Base-by-base conservation (phyloP, 1,140 invertebrate genomes). In the Trinorchestia longiramus region DNA sequence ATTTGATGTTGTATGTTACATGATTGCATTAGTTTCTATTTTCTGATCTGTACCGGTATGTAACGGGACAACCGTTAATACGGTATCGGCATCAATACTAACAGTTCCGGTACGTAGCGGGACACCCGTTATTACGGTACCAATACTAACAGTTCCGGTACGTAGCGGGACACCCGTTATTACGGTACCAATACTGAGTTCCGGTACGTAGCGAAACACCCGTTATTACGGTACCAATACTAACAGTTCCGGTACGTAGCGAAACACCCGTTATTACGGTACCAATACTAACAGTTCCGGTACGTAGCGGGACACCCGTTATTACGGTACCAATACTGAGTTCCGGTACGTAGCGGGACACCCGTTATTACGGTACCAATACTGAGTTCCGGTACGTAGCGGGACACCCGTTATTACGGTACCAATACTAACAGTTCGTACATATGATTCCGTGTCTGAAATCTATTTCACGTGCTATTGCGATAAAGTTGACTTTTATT, bases 401-500 rank as follows among this genome's bases (percentile, higher is more conserved):
- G 4, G 40, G 6, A 53, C 19, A 53, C 47, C 19, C 47, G 19
- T 19, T 8, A 6, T 8, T 53, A 53, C 47, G 8, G 36, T 36
- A 87, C 8, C 87, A 87, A 87, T 87, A 92, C 90, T 11, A 43
- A 42, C 23, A 28, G 17, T 28, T 43, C 90, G 44, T 47, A 94
- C 92, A 94, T 94, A 94, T 94, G 41, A 94, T 94, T 0, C 92
- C 92, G 40, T 94, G 92, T 47, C 43, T 94, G 43, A 94, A 94
- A 94, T 94, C 92, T 94, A 94, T 94, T 47, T 94, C 92, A 94
- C 92, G 43, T 94, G 92, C 92, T 94, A 94, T 94, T 94, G 92
- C 92, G 92, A 94, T 94, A 94, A 94, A 94, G 92, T 45, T 47
- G 92, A 94, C 92, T 94, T 94, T 94, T 94, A 94, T 94, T 94